phyloP scores from a whole-genome alignment of 37 sponge, comb jelly and placozoan genomes.

The Corticium candelabrum region DNA sequence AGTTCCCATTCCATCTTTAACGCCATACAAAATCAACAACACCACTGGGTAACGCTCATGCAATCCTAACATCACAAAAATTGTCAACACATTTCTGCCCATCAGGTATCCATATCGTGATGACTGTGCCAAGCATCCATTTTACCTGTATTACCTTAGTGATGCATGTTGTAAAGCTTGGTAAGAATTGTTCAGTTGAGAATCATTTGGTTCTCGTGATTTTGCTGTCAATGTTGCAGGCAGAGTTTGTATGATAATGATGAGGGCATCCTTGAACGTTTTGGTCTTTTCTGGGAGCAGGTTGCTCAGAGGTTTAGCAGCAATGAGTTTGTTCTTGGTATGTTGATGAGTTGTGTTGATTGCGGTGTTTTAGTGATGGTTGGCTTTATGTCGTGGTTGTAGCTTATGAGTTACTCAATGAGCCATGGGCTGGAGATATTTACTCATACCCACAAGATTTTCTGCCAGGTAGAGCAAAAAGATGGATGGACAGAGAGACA shows the following conservation, averaged over 20 bases:
- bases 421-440: slow-evolving; percentile 50
- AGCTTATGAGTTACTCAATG: slow-evolving; percentile 46
- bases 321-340: slow-evolving; percentile 37
- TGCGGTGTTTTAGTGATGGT: too few species aligned
- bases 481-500: background rate
- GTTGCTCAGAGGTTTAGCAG: slow-evolving; percentile 22
- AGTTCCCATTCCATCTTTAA: background rate
- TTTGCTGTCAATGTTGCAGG: too few species aligned
- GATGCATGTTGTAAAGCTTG: background rate
- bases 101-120: background rate
- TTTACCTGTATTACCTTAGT: background rate
- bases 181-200: background rate
- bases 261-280: slow-evolving; percentile 33
- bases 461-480: too few species aligned
- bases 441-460: background rate
- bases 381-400: too few species aligned
- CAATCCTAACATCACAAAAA: too few species aligned
- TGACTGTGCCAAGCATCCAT: background rate
- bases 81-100: too few species aligned
- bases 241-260: slow-evolving; percentile 52
- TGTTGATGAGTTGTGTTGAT: too few species aligned
- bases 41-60: background rate
- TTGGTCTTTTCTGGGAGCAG: slow-evolving; percentile 44
- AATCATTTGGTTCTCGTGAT: background rate
- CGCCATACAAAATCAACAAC: background rate